Base-by-base conservation (phyloP, 2,113 vertebrate species). In the Charadrius vociferus region DNA sequence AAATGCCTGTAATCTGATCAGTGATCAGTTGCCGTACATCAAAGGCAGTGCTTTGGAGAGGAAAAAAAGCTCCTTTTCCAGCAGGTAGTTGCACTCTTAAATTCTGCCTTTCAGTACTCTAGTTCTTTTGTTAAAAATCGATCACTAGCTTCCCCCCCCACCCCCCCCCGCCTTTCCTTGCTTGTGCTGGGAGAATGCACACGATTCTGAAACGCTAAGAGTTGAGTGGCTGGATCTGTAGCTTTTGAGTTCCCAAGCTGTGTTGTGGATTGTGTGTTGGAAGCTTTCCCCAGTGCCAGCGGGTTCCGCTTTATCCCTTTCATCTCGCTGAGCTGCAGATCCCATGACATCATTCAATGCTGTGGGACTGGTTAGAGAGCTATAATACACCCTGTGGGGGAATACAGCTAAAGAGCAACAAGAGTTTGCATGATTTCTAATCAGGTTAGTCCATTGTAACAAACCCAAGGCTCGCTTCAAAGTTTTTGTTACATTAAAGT, bases 1-100 rank as follows among this genome's bases (percentile, higher is more conserved):
- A 98, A 98, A 98, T 97, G 98, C 97, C 97, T 98, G 98, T 99
- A 99, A 99, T 99, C 99, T 99, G 99, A 99, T 99, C 98, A 97
- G 95, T 92, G 98, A 99, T 99, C 99, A 98, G 98, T 97, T 96
- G 98, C 96, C 81, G 83, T 83, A 98, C 99, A 98, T 99, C 98
- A 99, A 99, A 99, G 99, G 96, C 96, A 88, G 88, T 87, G 97
- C 97, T 97, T 88, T 93, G 94, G 95, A 93, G 90, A 91, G 92
- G 88, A 73, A 94, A 85, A 96, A 96, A 90, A 96, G 93, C 90
- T 95, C 80, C 39, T 97, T 96, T 97, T 97, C 79, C 81, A 93
- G 97, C 98, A 97, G 98, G 98, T 97, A 98, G 95, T 45, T 71
- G 37, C 72, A 47, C 95, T 95, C 86, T 71, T 41, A n/a, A 92